A percentile compares a stretch with the other conserved stretches of the same genome.
Conservation (phyloP, 1,140 invertebrate species). For the Thaumetopoea pityocampa region DNA sequence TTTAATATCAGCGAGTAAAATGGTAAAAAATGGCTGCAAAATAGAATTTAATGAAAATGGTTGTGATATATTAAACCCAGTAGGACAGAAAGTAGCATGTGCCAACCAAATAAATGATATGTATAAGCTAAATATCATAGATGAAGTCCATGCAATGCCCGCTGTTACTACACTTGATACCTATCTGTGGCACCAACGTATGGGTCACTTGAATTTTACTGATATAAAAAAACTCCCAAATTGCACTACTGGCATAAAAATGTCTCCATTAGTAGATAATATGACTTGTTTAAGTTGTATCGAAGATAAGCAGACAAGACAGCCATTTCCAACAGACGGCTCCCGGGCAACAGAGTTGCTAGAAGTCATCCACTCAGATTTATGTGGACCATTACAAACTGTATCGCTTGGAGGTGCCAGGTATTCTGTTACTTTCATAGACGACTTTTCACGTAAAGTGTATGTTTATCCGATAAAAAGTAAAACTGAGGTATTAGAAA, state of each 20-base stretch:
- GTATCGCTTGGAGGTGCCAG: conserved; percentile 36
- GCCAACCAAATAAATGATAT: too few relatives aligned
- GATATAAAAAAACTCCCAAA: conserved; percentile 26
- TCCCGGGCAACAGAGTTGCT: conserved; percentile 30
- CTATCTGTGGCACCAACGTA: conserved; percentile 31
- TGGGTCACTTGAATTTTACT: conserved; percentile 30
- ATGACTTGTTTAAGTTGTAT: conserved; percentile 24
- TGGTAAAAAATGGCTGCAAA: too few relatives aligned
- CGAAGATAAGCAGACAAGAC: conserved; percentile 29
- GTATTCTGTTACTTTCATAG: conserved; percentile 62
- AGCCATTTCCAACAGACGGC: conserved; percentile 24
- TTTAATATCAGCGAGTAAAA: too few relatives aligned
- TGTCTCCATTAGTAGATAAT: conserved; percentile 18
- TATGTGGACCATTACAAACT: conserved; percentile 60
- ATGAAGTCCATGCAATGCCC: too few relatives aligned
- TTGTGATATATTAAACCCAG: too few relatives aligned
- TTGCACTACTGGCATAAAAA: conserved; percentile 19
- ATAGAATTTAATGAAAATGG: too few relatives aligned
- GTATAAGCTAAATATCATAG: too few relatives aligned
- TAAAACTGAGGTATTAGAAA: conserved; percentile 23
- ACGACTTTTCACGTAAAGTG: conserved; percentile 43
- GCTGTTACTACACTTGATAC: conserved; percentile 11
- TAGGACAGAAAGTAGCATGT: too few relatives aligned
- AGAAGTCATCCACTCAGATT: conserved; percentile 52
- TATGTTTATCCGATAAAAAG: conserved; percentile 30